A percentile compares a stretch with the other conserved stretches of the same genome.
phyloP scores from a whole-genome alignment of 2,888 invertebrate species.

The Dorcus hopei region DNA sequence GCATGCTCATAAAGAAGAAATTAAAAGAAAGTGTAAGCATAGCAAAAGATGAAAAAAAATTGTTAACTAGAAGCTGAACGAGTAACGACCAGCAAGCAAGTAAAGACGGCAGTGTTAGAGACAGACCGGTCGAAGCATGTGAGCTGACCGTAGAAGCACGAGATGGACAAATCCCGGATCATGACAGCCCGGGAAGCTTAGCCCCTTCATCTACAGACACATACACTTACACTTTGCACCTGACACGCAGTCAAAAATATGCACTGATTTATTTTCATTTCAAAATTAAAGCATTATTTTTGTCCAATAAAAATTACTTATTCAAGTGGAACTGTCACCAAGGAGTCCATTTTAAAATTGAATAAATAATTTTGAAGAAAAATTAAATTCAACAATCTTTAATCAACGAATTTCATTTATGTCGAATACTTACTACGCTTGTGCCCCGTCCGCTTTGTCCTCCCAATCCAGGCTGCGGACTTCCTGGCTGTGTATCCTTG shows the following conservation, averaged over 20 bases:
- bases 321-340: not conserved
- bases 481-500: conserved; percentile 55
- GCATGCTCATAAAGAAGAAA: no score
- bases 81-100: conserved; percentile 6
- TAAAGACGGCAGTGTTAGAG: conserved; percentile 36
- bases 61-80: no score
- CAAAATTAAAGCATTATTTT: not conserved
- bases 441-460: conserved; percentile 84
- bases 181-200: conserved; percentile 94
- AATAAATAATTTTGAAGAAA: no score
- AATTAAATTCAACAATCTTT: not conserved
- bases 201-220: conserved; percentile 82
- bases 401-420: not conserved
- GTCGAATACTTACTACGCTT: conserved; percentile 68
- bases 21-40: no score
- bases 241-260: not conserved
- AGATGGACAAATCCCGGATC: conserved; percentile 93
- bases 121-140: conserved; percentile 95
- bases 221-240: conserved; percentile 10
- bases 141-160: conserved; percentile 94
- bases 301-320: not conserved
- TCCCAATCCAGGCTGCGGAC: conserved; percentile 68
- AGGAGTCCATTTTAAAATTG: not conserved
- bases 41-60: not conserved
- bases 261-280: not conserved